Base-by-base conservation (phyloP, 2,113 vertebrate genomes). In the Paramisgurnus dabryanus region DNA sequence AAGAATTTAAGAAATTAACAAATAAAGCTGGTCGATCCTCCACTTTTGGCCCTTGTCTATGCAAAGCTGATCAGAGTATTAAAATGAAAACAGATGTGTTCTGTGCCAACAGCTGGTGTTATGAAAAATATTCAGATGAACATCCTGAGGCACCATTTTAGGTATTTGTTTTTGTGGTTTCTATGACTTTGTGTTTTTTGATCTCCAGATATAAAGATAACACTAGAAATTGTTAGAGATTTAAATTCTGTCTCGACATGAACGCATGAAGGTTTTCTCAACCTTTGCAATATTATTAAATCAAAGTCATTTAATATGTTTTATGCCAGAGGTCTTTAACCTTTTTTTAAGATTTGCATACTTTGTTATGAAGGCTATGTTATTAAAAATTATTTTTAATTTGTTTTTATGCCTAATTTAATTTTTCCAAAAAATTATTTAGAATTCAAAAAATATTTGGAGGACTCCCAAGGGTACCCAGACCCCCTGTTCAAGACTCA, bases 1-100 rank as follows among this genome's bases (percentile, higher is more conserved):
- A 81, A 75, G 47, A 75, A 43, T 78, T 67, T n/a, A 78, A 18
- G 49, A 41, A 40, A 41, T 64, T 64, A 50, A 55, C 22, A 81
- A 47, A 60, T 73, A 43, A 63, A 49, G 65, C 67, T 71, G 67
- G 18, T 39, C 2, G 41, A 69, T 43, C 55, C 58, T 39, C 53
- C 74, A 71, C 77, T 63, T 70, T 53, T 83, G 72, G 60, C 78
- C 61, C 15, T 4, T 18, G 5, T 65, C 12, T 22, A 58, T 40
- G 75, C 45, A 60, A 64, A 40, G 55, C n/a, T 2, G 43, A 39
- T 18, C 40, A 60, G 50, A 67, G 43, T 40, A 64, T 9, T 55
- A 45, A 45, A 63, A 50, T 18, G 17, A 40, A 39, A 17, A 50
- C 68, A 45, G 17, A 68, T 50, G 79, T 78, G 53, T 78, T 49